Evolutionary conservation across 1,140 invertebrate species (phyloP).

Genomic region (Wasmannia auropunctata): DNA sequence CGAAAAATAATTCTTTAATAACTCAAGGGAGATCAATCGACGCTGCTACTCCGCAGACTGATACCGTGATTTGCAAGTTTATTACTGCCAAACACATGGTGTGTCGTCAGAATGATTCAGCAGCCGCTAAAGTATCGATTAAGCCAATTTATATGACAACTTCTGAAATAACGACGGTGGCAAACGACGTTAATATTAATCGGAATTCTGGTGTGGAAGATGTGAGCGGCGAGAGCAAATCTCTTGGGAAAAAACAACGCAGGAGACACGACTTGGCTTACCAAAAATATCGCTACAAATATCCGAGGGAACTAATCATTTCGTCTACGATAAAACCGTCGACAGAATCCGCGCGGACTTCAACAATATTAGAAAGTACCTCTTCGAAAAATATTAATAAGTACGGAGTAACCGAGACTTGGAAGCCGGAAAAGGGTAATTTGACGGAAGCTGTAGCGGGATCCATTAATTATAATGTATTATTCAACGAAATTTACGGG

Average conservation of each 20-base stretch:
- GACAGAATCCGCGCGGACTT: not conserved
- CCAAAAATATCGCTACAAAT: not conserved
- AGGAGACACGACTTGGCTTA: not conserved
- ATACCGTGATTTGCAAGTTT: not conserved
- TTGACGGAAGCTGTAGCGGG: too few relatives aligned
- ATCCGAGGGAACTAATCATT: not conserved
- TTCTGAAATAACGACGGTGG: not conserved
- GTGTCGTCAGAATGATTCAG: not conserved
- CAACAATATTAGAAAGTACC: not conserved
- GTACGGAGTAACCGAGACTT: not conserved
- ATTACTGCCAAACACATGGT: not conserved
- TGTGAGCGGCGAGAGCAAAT: not conserved
- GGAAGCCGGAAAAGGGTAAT: not conserved
- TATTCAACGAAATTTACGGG: not conserved
- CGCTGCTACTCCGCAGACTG: not conserved
- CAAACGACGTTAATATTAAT: not conserved
- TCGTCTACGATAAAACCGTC: not conserved
- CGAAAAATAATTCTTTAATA: not conserved
- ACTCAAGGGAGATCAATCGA: not conserved
- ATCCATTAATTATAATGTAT: not conserved
- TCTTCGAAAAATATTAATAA: not conserved
- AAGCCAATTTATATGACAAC: not conserved
- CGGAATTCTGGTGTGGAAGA: not conserved
- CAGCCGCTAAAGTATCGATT: not conserved
- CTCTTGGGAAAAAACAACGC: not conserved